These are phyloP conservation scores for Colletes gigas DNA, from an alignment of 1,140 invertebrate genomes.

Conservation along the genomic window DNA sequence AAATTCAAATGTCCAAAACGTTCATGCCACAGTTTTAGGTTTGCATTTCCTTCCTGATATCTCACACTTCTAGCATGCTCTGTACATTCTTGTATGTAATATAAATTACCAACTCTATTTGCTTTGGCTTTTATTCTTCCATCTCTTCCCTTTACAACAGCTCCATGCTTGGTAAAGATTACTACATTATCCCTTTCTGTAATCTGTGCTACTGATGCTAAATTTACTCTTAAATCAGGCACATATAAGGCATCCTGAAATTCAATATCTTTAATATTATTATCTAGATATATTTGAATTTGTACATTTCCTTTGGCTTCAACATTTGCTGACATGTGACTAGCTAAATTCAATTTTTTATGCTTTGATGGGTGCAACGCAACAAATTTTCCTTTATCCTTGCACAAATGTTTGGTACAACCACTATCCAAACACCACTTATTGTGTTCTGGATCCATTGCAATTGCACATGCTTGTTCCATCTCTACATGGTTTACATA, in stretches of 20 bases:
- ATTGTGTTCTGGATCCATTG: neutral
- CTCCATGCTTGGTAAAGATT: neutral
- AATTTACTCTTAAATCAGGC: conserved; percentile 13
- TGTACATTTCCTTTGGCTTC: conserved; percentile 4
- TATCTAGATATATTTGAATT: neutral
- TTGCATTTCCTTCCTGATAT: neutral
- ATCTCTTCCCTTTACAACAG: conserved; percentile 6
- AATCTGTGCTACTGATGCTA: conserved; percentile 1
- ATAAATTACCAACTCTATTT: neutral
- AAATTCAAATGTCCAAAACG: neutral
- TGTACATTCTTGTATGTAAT: neutral
- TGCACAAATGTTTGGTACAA: neutral
- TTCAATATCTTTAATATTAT: neutral
- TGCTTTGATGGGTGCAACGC: neutral
- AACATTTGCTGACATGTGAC: neutral
- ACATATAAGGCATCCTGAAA: conserved; percentile 32
- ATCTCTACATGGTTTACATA: too few relatives aligned
- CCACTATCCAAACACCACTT: conserved; percentile 5
- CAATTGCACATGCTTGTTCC: too few relatives aligned
- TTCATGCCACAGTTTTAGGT: neutral
- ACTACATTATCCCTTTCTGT: neutral
- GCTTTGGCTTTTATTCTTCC: neutral
- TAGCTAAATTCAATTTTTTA: conserved; percentile 4
- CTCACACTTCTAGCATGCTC: neutral
- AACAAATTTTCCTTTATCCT: conserved; percentile 1